Evolutionary conservation across 1,140 invertebrate species (phyloP), one percentile per base, ranked within the genome.

Genomic region (Mya arenaria): DNA sequence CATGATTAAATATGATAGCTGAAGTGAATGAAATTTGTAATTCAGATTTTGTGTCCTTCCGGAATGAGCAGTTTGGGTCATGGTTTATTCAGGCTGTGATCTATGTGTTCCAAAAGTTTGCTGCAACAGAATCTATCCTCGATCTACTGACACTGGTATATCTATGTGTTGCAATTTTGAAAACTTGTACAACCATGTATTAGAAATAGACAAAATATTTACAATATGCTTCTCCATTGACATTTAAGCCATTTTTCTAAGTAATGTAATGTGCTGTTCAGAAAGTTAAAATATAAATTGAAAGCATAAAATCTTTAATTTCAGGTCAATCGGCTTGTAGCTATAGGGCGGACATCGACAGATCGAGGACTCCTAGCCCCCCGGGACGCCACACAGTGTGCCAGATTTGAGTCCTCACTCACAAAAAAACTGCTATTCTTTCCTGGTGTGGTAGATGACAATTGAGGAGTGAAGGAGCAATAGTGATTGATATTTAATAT

Each of bases 31-130:
- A n/a, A n/a, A n/a, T n/a, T n/a, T n/a, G n/a, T n/a, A n/a, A n/a
- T n/a, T n/a, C n/a, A n/a, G 78, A 66, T 0, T 81, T 69, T 71
- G 68, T 72, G 19, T 71, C 78, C 4, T n/a, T 81, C 2, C 32
- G 78, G 44, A 81, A 81, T 19, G 37, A 2, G 25, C n/a, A 34
- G 6, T 81, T 48, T 60, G 78, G 78, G n/a, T 71, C 78, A 30
- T 81, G 78, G 78, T 81, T 81, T 52, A 48, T 81, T 34, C 78
- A 81, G 32, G 78, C 78, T 62, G 78, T 81, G 52, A 30, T 81
- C 25, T 81, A 63, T 34, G 66, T 81, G 10, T 81, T 81, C 25
- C 78, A 81, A 36, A 71, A 71, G 37, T 81, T 41, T 72, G 78
- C 78, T 13, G 48, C n/a, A 4, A 71, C 44, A 65, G 78, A 81